These are phyloP conservation scores for Nymphalis urticae DNA, from an alignment of 2,888 invertebrate genomes.

Conservation along the genomic window DNA sequence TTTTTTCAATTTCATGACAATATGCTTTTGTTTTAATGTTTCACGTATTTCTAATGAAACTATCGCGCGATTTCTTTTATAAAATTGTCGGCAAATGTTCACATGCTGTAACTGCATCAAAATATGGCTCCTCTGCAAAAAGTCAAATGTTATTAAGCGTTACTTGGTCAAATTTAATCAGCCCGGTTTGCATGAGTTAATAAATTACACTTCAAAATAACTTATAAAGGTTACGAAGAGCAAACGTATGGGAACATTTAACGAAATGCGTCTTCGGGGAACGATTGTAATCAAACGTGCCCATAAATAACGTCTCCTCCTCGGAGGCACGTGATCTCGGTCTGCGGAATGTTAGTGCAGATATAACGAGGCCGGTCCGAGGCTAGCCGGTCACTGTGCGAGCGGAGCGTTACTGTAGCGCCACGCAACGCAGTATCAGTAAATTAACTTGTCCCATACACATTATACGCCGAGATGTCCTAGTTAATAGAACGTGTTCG, in stretches of 20 bases:
- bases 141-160: too few species aligned
- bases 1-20: too few species aligned
- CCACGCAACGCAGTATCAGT: not conserved
- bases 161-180: too few species aligned
- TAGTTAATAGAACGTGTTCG: too few species aligned
- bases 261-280: slow-evolving; percentile 8
- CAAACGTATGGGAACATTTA: slow-evolving; percentile 2
- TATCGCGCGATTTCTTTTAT: too few species aligned
- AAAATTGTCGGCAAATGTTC: too few species aligned
- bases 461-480: too few species aligned
- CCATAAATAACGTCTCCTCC: slow-evolving; percentile 8
- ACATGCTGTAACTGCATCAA: too few species aligned
- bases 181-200: not conserved
- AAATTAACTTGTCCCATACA: too few species aligned
- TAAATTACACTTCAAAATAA: not conserved
- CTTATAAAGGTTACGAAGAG: slow-evolving; percentile 6
- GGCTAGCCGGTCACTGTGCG: not conserved
- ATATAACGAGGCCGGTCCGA: not conserved
- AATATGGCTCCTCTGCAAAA: too few species aligned
- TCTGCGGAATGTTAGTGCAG: not conserved
- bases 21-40: too few species aligned
- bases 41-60: too few species aligned
- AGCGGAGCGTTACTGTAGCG: not conserved
- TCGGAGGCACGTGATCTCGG: not conserved
- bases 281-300: not conserved